These are phyloP conservation scores for Carcharodon carcharias DNA, from an alignment of 2,797 vertebrate genomes.

Conservation along the genomic window DNA sequence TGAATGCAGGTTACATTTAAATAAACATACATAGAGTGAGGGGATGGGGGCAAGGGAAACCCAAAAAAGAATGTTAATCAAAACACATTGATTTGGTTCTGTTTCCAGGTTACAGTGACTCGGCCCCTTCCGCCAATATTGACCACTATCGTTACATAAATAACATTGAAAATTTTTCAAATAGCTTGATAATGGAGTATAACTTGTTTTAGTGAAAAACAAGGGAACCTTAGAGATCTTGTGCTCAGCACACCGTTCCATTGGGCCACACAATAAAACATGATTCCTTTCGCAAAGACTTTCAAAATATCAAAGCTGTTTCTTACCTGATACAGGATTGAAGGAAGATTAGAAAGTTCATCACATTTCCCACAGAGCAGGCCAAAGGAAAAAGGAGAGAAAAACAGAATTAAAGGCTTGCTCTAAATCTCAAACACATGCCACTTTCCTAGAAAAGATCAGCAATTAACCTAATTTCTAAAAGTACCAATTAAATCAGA, in stretches of 20 bases:
- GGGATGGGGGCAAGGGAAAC: background rate
- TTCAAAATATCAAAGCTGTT: conserved; percentile 25
- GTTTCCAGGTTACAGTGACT: background rate
- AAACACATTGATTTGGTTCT: background rate
- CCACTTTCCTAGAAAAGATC: background rate
- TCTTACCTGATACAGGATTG: conserved; percentile 27
- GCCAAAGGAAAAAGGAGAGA: background rate
- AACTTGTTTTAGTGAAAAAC: background rate
- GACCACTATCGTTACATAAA: background rate
- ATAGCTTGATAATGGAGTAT: background rate
- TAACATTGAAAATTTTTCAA: background rate
- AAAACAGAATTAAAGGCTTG: conserved; percentile 14
- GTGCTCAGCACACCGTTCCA: conserved; percentile 1
- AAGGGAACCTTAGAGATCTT: background rate
- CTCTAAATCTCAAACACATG: background rate
- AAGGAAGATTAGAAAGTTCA: background rate
- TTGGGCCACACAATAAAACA: conserved; percentile 21
- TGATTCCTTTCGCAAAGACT: conserved; percentile 12
- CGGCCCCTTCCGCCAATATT: background rate
- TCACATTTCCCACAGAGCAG: background rate
- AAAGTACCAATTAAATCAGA: background rate
- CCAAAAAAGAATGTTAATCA: background rate
- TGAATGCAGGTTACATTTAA: background rate
- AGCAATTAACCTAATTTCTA: background rate
- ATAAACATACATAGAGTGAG: background rate